Evolutionary conservation across 2,797 vertebrate species (phyloP), one percentile per base, ranked within the genome.

Genomic region (Chelon labrosus): DNA sequence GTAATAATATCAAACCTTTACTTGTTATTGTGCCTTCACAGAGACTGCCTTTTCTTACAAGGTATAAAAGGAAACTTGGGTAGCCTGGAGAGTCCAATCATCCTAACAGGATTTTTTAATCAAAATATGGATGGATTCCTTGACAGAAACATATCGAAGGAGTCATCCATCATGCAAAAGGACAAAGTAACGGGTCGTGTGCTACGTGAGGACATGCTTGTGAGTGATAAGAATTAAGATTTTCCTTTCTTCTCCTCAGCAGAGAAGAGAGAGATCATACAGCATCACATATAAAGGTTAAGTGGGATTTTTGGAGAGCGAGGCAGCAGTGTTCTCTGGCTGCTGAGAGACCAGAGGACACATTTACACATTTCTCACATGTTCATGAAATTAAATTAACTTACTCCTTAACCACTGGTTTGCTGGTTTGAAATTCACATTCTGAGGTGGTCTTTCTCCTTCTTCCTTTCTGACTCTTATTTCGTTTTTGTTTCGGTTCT

Each of bases 71-170:
- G 58, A 53, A 27, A 65, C 66, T 35, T 64, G 47, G 10, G 31
- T 10, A 16, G 57, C 53, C 41, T 8, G 20, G 19, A 69, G 19
- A 27, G 17, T 52, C 31, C 46, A 44, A 55, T 75, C 52, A 60
- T 10, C 10, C 47, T 64, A 68, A 77, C 53, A 63, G 53, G 61
- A 70, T 41, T 42, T 55, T 75, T 56, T 39, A 70, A 71, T 70
- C 5, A 58, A 54, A 37, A 51, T 52, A 73, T 57, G 56, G 65
- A 64, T 62, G 5, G 70, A 60, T 66, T 56, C 22, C 22, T 70
- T 37, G 53, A 59, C 37, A 47, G 22, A 13, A 57, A 22, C 25
- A 37, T 6, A 39, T 51, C 14, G 12, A 46, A 12, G 19, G 16
- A 31, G 16, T 63, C 53, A 60, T 52, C 47, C 37, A 38, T 52